These are phyloP conservation scores for Peromyscus attwateri DNA, from an alignment of 2,797 vertebrate species.

Conservation along the genomic window DNA sequence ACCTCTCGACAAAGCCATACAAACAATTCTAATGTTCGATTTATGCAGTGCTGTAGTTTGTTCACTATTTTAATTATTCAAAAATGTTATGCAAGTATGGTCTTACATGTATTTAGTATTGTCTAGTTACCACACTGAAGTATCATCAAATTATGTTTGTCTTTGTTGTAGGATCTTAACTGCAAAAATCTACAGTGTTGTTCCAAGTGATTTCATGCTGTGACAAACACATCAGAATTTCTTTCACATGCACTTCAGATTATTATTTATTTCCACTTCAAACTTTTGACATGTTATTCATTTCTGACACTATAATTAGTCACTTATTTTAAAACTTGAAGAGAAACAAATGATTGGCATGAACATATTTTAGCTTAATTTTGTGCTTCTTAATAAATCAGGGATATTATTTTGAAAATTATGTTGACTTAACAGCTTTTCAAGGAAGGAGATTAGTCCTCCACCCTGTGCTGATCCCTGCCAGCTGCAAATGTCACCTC, in stretches of 20 bases:
- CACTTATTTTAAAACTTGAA: constrained; percentile 66
- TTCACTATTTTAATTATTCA: constrained; percentile 11
- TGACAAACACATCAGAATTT: constrained; percentile 67
- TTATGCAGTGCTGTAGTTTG: not conserved
- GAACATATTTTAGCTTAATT: constrained; percentile 61
- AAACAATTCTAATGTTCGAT: not conserved
- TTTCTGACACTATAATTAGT: constrained; percentile 59
- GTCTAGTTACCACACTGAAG: constrained; percentile 44
- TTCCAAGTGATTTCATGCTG: constrained; percentile 44
- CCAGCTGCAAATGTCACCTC: not conserved
- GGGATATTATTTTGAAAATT: constrained; percentile 71
- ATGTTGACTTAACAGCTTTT: constrained; percentile 69
- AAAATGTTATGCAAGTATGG: not conserved
- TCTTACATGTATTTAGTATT: constrained; percentile 51
- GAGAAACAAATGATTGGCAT: constrained; percentile 55
- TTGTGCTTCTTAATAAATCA: constrained; percentile 68
- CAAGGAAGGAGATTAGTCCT: constrained; percentile 17
- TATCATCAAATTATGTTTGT: constrained; percentile 47
- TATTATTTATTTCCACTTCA: constrained; percentile 34
- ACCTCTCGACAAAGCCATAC: not conserved
- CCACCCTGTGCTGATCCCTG: not conserved
- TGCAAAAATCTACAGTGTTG: not conserved
- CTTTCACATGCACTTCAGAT: constrained; percentile 38
- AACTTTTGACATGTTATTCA: constrained; percentile 10
- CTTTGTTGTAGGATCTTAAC: constrained; percentile 25